Conservation (phyloP, 53 echinoderm and acorn worm genomes). For the Antedon mediterranea region DNA sequence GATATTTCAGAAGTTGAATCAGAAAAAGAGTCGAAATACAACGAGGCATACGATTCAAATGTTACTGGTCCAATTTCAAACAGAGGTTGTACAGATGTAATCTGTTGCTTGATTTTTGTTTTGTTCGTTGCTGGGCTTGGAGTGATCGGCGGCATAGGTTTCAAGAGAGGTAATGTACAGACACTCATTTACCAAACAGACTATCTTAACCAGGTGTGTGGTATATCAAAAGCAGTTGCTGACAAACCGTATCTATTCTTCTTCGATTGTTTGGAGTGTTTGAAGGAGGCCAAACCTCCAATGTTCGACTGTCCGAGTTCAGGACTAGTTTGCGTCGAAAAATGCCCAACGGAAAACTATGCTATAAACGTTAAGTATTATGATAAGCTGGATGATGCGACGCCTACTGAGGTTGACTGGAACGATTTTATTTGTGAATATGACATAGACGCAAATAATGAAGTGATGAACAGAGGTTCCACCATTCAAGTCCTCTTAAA, state of each 20-base stretch:
- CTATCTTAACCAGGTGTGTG: constrained; percentile 57
- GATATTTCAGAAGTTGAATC: constrained; percentile 12
- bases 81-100: constrained; percentile 82
- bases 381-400: neutral
- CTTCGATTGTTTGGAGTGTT: constrained; percentile 72
- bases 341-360: constrained; percentile 46
- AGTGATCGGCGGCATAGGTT: constrained; percentile 40
- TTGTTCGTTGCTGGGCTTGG: constrained; percentile 54
- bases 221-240: constrained; percentile 24
- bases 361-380: constrained; percentile 18
- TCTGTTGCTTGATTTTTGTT: constrained; percentile 65
- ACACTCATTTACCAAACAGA: constrained; percentile 71
- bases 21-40: constrained; percentile 27
- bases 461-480: constrained; percentile 10
- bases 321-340: constrained; percentile 47
- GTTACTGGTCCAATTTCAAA: constrained; percentile 77
- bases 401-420: constrained; percentile 38
- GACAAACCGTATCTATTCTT: constrained; percentile 53
- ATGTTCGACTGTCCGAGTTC: constrained; percentile 47
- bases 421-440: constrained; percentile 75
- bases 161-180: constrained; percentile 50
- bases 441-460: constrained; percentile 39
- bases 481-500: constrained; percentile 27
- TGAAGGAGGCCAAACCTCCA: constrained; percentile 23
- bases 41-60: constrained; percentile 48